Evolutionary conservation across 2,113 vertebrate species (phyloP).

Genomic region (Chroicocephalus ridibundus): DNA sequence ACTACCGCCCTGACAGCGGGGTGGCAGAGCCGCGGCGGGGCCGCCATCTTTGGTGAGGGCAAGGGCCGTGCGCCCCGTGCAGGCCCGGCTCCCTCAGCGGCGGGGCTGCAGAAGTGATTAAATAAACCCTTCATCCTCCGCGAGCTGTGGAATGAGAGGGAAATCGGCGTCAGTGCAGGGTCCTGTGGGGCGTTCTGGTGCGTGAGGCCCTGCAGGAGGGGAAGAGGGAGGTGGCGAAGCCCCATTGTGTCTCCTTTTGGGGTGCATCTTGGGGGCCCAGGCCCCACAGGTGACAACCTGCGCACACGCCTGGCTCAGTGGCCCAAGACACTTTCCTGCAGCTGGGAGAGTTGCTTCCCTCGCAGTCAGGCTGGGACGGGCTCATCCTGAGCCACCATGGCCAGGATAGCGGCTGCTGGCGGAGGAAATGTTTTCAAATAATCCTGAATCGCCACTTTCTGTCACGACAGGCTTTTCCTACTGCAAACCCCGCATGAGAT

Average conservation of each 20-base stretch:
- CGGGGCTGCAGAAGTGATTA: rapidly evolving
- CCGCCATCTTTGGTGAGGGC: background rate
- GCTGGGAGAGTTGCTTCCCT: rapidly evolving
- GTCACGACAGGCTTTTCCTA: background rate
- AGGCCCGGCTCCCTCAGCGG: no score
- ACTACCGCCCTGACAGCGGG: background rate
- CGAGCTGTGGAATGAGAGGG: no score
- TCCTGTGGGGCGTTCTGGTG: no score
- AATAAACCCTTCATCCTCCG: no score
- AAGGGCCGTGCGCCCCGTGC: rapidly evolving
- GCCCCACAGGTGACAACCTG: background rate
- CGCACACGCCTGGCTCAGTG: rapidly evolving
- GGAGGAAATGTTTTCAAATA: background rate
- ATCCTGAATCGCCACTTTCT: rapidly evolving
- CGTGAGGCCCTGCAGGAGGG: background rate
- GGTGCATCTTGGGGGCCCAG: background rate
- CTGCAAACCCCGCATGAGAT: background rate
- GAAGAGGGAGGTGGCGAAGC: rapidly evolving
- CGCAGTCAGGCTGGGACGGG: no score
- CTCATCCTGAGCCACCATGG: rapidly evolving
- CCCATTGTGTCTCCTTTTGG: rapidly evolving
- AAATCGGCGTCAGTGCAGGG: background rate
- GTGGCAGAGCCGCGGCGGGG: rapidly evolving
- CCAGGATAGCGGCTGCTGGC: background rate
- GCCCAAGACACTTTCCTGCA: rapidly evolving